Evolutionary conservation across 2,888 invertebrate genomes (phyloP).

Genomic region (Ferdinandea cuprea): DNA sequence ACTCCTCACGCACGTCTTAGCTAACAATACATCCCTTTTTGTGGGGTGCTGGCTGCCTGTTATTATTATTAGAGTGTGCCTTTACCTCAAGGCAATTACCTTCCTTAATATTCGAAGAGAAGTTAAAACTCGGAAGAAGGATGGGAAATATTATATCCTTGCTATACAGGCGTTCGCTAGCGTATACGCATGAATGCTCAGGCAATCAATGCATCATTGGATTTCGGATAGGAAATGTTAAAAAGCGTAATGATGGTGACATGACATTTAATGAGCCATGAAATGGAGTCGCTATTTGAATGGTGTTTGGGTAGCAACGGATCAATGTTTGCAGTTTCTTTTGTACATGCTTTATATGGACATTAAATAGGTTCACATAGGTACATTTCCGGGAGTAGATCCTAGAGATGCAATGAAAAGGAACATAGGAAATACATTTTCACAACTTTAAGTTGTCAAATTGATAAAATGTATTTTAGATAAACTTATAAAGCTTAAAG

Average conservation of each 20-base stretch:
- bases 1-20: constrained; percentile 61
- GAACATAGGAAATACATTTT: too few species aligned
- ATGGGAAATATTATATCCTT: constrained; percentile 43
- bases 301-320: constrained; percentile 23
- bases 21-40: constrained; percentile 44
- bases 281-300: constrained; percentile 59
- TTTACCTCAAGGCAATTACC: constrained; percentile 66
- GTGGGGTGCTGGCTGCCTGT: not conserved
- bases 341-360: constrained; percentile 18
- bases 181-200: constrained; percentile 59
- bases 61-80: constrained; percentile 38
- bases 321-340: constrained; percentile 16
- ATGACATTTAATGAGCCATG: constrained; percentile 71
- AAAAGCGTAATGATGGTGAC: constrained; percentile 60
- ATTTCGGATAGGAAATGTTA: constrained; percentile 63
- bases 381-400: too few species aligned
- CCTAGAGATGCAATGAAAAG: too few species aligned
- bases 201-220: constrained; percentile 64
- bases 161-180: constrained; percentile 42
- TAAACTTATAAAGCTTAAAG: too few species aligned
- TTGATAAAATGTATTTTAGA: too few species aligned
- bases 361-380: too few species aligned
- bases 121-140: constrained; percentile 51
- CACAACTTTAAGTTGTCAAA: too few species aligned
- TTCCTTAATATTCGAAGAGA: constrained; percentile 61